Percentiles rank a stretch among this genome's conserved stretches.
Evolutionary conservation across 2,113 vertebrate genomes (phyloP).

Genomic region (Pongo abelii): DNA sequence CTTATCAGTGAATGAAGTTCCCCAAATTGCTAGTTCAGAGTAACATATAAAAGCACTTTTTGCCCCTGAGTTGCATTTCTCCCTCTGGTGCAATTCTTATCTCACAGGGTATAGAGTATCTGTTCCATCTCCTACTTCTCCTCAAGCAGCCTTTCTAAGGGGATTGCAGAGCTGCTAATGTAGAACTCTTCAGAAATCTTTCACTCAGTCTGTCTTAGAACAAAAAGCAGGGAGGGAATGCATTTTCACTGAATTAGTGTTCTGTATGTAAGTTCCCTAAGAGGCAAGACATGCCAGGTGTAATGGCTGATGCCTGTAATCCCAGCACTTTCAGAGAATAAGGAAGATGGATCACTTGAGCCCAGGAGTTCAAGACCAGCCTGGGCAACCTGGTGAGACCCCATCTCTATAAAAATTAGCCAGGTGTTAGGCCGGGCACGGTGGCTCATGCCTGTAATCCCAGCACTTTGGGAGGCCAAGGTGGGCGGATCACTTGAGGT

Average conservation of each 20-base stretch:
- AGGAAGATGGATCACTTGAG: too few species aligned
- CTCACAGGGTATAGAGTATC: background rate
- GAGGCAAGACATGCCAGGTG: background rate
- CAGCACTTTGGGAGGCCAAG: too few species aligned
- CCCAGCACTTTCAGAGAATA: too few species aligned
- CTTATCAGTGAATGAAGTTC: constrained; percentile 11
- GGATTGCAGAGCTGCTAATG: background rate
- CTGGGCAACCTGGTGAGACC: too few species aligned
- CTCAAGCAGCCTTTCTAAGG: background rate
- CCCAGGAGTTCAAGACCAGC: too few species aligned
- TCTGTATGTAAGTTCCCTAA: background rate
- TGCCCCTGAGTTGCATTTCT: background rate
- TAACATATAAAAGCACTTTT: constrained; percentile 16
- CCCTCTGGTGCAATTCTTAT: constrained; percentile 42
- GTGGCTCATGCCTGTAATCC: too few species aligned
- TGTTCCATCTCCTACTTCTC: background rate
- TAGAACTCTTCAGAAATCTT: constrained; percentile 27
- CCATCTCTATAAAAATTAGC: too few species aligned
- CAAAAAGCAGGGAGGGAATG: background rate
- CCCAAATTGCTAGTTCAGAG: background rate
- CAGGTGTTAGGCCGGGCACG: too few species aligned
- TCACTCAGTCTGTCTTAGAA: background rate
- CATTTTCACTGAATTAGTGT: background rate
- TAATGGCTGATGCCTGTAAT: too few species aligned
- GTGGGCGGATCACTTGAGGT: too few species aligned